A percentile compares a stretch with the other conserved stretches of the same genome.
Evolutionary conservation across 92 coral and sea anemone genomes (phyloP).

Genomic region (Muricea muricata): DNA sequence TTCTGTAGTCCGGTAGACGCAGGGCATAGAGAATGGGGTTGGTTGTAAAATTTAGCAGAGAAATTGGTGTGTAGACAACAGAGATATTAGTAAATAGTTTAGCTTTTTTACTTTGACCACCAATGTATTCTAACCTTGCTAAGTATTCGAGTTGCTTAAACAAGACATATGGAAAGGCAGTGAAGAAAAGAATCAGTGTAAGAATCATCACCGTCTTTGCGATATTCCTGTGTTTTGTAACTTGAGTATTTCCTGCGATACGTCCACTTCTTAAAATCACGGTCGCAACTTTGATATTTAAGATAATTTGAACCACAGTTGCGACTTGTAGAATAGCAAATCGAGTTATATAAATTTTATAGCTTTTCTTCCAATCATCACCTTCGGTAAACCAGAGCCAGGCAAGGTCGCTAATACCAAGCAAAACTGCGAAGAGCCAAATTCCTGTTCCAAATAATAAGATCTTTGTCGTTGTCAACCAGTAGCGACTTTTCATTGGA

Average conservation of each 20-base stretch:
- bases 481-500: conserved; percentile 11
- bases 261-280: conserved; percentile 15
- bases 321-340: conserved; percentile 5
- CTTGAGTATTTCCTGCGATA: background rate
- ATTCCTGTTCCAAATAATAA: conserved; percentile 73
- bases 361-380: too few relatives aligned
- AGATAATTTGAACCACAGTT: background rate
- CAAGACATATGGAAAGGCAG: conserved; percentile 26
- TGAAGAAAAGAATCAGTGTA: background rate
- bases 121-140: background rate
- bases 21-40: conserved; percentile 28
- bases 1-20: conserved; percentile 31
- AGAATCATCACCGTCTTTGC: conserved; percentile 27
- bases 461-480: conserved; percentile 40
- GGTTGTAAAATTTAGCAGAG: background rate
- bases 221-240: conserved; percentile 3
- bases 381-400: background rate
- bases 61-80: background rate
- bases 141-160: background rate
- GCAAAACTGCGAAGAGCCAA: conserved; percentile 74
- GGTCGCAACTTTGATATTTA: background rate
- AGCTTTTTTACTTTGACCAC: background rate
- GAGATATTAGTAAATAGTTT: background rate
- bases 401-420: background rate
- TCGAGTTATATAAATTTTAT: background rate